Conservation (phyloP, 2,797 vertebrate genomes). For the Schizopygopsis pylzovi region DNA sequence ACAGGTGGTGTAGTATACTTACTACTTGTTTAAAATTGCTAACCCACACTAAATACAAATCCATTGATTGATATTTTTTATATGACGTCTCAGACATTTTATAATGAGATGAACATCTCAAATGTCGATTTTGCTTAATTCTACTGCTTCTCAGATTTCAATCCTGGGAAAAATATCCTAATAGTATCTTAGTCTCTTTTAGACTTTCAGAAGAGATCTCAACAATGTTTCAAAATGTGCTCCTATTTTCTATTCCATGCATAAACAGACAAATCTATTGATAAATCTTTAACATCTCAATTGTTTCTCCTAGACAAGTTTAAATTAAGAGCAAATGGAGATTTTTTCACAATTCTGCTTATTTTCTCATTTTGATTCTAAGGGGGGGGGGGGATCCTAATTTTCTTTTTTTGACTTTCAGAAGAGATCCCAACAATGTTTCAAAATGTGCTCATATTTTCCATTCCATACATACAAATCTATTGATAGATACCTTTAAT, state of each 20-base stretch:
- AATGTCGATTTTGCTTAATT: not conserved
- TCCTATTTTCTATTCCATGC: not conserved
- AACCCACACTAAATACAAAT: not conserved
- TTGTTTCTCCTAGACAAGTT: not conserved
- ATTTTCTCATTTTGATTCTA: not conserved
- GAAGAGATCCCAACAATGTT: not conserved
- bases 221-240: not conserved
- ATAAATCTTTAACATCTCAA: not conserved
- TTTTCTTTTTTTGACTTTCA: not conserved
- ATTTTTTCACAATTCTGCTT: not conserved
- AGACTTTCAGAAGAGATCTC: not conserved
- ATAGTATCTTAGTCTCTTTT: not conserved
- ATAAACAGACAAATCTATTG: not conserved
- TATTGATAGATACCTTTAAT: not conserved
- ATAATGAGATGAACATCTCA: not conserved
- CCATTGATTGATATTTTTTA: not conserved
- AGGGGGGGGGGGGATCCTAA: not conserved
- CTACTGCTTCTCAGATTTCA: not conserved
- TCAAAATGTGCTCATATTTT: conserved; percentile 19
- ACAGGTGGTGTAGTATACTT: too few species aligned
- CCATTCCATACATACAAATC: not conserved
- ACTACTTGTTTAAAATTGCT: not conserved
- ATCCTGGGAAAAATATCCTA: not conserved
- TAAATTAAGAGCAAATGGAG: not conserved
- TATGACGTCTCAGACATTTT: not conserved